A percentile compares a stretch with the other conserved stretches of the same genome.
phyloP scores from a whole-genome alignment of 2,888 invertebrate species.

The Griposia aprilina region DNA sequence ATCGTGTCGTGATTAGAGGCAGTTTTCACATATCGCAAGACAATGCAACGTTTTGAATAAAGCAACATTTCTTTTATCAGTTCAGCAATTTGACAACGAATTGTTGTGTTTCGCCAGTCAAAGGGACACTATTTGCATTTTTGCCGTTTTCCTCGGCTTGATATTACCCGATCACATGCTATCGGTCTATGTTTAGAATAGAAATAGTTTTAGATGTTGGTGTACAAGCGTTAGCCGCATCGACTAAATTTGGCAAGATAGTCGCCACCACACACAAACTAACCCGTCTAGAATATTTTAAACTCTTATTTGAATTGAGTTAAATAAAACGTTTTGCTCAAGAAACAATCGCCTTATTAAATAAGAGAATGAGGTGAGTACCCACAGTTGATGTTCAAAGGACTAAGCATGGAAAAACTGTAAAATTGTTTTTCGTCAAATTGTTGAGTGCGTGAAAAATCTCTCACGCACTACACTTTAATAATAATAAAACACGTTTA shows the following conservation, averaged over 20 bases:
- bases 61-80: slow-evolving; percentile 50
- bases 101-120: slow-evolving; percentile 57
- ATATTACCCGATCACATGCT: slow-evolving; percentile 46
- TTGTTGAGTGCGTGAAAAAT: background rate
- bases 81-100: slow-evolving; percentile 14
- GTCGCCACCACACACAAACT: background rate
- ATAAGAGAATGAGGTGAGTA: background rate
- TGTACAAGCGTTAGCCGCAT: background rate
- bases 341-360: background rate
- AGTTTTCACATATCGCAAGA: slow-evolving; percentile 3
- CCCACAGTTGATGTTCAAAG: background rate
- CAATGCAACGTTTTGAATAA: slow-evolving; percentile 29
- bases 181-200: slow-evolving; percentile 33
- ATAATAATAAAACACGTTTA: background rate
- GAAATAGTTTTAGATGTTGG: background rate
- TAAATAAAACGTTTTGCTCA: background rate
- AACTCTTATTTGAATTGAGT: background rate
- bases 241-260: background rate
- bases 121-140: slow-evolving; percentile 61
- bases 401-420: background rate
- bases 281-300: background rate
- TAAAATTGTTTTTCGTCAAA: background rate
- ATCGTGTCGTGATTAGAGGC: slow-evolving; percentile 23
- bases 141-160: slow-evolving; percentile 41
- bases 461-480: background rate